A percentile compares a stretch with the other conserved stretches of the same genome.
Evolutionary conservation across 1,140 invertebrate genomes (phyloP).

Genomic region (Heterodera carotae): DNA sequence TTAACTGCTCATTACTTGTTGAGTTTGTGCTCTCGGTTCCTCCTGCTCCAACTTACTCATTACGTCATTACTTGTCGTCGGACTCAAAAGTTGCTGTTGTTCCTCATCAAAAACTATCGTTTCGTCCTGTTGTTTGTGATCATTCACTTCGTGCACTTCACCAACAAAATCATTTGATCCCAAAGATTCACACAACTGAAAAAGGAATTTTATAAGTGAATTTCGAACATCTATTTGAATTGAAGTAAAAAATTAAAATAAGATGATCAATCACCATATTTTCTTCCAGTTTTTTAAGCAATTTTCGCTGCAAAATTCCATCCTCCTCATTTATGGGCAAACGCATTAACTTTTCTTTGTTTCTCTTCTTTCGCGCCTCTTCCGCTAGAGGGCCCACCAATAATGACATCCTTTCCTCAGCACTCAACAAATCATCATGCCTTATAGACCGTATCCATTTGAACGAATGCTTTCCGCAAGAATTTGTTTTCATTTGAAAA

Average conservation of each 20-base stretch:
- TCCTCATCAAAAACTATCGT: no score
- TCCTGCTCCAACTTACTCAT: neutral
- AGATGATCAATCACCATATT: neutral
- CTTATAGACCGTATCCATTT: neutral
- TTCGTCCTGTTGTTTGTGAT: neutral
- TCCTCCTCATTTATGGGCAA: neutral
- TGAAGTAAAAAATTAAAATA: neutral
- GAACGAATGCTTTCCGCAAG: neutral
- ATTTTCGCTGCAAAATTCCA: neutral
- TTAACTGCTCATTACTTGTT: neutral
- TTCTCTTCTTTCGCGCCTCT: neutral
- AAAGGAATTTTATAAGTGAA: neutral
- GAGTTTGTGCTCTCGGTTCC: neutral
- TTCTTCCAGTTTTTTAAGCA: neutral
- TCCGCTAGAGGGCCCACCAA: neutral
- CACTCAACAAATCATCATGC: neutral
- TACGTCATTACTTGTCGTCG: neutral
- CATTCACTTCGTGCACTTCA: neutral
- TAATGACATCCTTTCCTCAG: neutral
- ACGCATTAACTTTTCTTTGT: neutral
- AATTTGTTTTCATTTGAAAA: neutral
- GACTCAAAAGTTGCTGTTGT: neutral
- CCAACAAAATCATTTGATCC: neutral
- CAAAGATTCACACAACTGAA: neutral
- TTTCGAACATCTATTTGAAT: neutral